A percentile compares a stretch with the other conserved stretches of the same genome.
These are phyloP conservation scores for Drosophila meridiana DNA, from an alignment of 2,888 invertebrate genomes.

Conservation along the genomic window DNA sequence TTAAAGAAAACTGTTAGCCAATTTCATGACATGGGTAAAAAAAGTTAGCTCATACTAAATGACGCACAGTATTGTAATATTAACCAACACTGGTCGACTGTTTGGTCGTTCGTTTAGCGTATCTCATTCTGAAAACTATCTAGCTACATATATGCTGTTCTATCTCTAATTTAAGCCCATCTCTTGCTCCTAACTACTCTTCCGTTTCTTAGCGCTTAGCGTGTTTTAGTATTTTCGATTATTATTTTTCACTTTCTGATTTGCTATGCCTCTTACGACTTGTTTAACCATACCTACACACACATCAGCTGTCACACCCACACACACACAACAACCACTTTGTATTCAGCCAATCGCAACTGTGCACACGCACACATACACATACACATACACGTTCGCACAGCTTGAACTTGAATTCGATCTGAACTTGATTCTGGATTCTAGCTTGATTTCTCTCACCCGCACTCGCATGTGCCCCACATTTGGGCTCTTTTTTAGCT, in stretches of 20 bases:
- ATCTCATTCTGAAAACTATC: slow-evolving; percentile 2
- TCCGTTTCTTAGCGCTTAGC: slow-evolving; percentile 13
- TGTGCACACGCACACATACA: slow-evolving; percentile 24
- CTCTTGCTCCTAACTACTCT: slow-evolving; percentile 15
- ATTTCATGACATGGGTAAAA: slow-evolving; percentile 13
- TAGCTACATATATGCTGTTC: slow-evolving; percentile 5
- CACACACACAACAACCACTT: slow-evolving; percentile 27
- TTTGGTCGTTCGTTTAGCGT: slow-evolving; percentile 8
- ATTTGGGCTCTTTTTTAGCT: slow-evolving; percentile 3
- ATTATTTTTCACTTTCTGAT: slow-evolving; percentile 57
- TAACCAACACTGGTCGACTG: slow-evolving; percentile 22
- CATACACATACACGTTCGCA: not conserved
- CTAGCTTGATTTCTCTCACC: slow-evolving; percentile 28
- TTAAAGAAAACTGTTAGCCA: slow-evolving; percentile 5
- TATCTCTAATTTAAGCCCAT: slow-evolving; percentile 24
- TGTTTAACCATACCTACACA: slow-evolving; percentile 38
- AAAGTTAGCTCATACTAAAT: slow-evolving; percentile 27
- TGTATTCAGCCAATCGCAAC: slow-evolving; percentile 54
- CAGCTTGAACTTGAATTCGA: slow-evolving; percentile 46
- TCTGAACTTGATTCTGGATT: slow-evolving; percentile 41
- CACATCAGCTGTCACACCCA: slow-evolving; percentile 22
- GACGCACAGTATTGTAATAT: slow-evolving; percentile 28
- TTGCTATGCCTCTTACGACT: slow-evolving; percentile 67
- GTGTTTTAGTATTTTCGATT: slow-evolving; percentile 41
- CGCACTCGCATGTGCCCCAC: slow-evolving; percentile 36